A percentile compares a stretch with the other conserved stretches of the same genome.
These are phyloP conservation scores for Podarcis cretensis DNA, from an alignment of 2,113 vertebrate species.

Conservation along the genomic window DNA sequence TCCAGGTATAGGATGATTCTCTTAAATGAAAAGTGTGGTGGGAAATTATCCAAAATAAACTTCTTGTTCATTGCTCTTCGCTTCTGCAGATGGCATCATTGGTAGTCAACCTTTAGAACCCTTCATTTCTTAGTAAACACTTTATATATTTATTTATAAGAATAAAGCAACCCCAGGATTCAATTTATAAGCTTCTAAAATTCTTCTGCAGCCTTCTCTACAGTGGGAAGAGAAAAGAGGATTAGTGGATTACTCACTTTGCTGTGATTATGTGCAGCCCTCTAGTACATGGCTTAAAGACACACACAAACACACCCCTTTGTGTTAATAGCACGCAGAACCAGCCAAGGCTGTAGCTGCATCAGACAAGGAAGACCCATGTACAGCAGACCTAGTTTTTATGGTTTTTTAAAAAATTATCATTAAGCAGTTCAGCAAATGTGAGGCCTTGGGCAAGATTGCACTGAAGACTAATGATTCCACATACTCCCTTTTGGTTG, in stretches of 20 bases:
- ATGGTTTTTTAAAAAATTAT: background rate
- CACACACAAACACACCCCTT: background rate
- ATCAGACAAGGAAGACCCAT: background rate
- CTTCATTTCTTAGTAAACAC: background rate
- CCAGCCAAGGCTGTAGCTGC: background rate
- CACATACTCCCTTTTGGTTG: background rate
- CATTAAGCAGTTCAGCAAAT: background rate
- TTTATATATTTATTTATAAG: background rate
- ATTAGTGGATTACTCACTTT: slow-evolving; percentile 1
- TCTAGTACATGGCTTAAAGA: background rate
- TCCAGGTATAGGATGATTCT: too few species aligned
- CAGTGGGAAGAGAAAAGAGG: background rate
- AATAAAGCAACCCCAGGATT: background rate
- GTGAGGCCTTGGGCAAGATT: background rate
- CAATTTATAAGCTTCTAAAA: background rate
- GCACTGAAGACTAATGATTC: background rate
- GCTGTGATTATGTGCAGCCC: background rate
- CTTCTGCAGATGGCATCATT: background rate
- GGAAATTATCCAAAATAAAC: background rate
- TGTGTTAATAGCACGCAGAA: background rate
- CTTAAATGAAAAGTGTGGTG: too few species aligned
- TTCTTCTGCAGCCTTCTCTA: background rate
- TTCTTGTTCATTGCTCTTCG: background rate
- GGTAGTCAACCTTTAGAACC: background rate
- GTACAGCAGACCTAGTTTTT: background rate